Evolutionary conservation across 1,140 invertebrate species (phyloP).

Genomic region (Diuraphis noxia): DNA sequence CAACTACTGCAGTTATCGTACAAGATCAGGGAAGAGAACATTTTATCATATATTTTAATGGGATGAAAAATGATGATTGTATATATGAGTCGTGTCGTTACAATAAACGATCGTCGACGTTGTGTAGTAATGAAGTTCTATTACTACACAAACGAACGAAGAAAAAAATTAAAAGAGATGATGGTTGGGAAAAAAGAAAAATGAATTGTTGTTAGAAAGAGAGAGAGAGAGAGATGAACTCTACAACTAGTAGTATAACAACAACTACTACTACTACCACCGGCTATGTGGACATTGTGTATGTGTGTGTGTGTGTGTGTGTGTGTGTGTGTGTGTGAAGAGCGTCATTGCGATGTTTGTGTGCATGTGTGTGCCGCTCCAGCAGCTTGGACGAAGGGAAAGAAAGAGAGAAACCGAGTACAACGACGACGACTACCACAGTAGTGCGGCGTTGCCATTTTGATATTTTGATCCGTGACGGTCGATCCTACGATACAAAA

Average conservation of each 20-base stretch:
- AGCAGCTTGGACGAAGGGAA: constrained; percentile 48
- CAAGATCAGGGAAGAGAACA: neutral
- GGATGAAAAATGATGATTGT: neutral
- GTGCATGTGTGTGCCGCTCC: constrained; percentile 6
- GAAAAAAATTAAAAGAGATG: neutral
- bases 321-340: neutral
- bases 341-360: neutral
- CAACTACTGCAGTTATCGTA: too few species aligned
- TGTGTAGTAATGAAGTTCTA: neutral
- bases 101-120: neutral
- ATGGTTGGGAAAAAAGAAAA: neutral
- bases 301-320: neutral
- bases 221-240: constrained; percentile 23
- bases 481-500: constrained; percentile 38
- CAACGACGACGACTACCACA: constrained; percentile 4
- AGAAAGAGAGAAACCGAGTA: constrained; percentile 45
- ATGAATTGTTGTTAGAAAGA: neutral
- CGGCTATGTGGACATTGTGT: constrained; percentile 19
- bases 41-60: neutral
- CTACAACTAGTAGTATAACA: constrained; percentile 7
- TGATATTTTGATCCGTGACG: constrained; percentile 52
- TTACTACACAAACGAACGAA: neutral
- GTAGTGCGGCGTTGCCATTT: constrained; percentile 43
- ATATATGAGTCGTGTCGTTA: neutral
- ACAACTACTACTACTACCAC: neutral